phyloP scores from a whole-genome alignment of 2,797 vertebrate genomes.

The Kryptopterus vitreolus region DNA sequence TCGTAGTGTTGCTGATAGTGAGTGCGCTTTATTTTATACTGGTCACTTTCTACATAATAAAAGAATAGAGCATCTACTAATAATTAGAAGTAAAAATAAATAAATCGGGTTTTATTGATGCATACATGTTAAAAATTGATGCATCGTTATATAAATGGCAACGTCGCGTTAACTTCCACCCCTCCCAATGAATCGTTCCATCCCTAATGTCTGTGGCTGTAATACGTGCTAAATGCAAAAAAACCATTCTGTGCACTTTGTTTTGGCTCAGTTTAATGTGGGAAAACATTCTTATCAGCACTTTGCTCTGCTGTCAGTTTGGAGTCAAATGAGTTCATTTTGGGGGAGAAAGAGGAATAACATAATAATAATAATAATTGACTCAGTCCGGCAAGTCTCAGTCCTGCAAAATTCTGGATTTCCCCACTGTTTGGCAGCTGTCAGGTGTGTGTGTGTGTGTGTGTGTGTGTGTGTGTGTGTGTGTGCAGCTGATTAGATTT shows the following conservation, averaged over 20 bases:
- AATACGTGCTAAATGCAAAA: neutral
- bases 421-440: neutral
- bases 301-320: neutral
- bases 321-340: neutral
- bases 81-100: too few species aligned
- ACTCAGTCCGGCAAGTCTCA: too few species aligned
- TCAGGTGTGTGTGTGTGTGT: neutral
- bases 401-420: neutral
- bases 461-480: neutral
- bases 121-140: too few species aligned
- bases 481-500: neutral
- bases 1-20: too few species aligned
- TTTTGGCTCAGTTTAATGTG: neutral
- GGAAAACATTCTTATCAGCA: slow-evolving; percentile 5
- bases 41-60: too few species aligned
- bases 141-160: too few species aligned
- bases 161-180: too few species aligned
- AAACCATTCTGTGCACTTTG: neutral
- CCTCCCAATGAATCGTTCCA: too few species aligned
- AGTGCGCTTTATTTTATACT: too few species aligned
- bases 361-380: too few species aligned
- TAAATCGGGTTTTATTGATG: too few species aligned
- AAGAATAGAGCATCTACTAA: too few species aligned
- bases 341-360: neutral
- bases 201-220: neutral